These are phyloP conservation scores for Cerastis leucographa DNA, from an alignment of 2,888 invertebrate species.

Conservation along the genomic window DNA sequence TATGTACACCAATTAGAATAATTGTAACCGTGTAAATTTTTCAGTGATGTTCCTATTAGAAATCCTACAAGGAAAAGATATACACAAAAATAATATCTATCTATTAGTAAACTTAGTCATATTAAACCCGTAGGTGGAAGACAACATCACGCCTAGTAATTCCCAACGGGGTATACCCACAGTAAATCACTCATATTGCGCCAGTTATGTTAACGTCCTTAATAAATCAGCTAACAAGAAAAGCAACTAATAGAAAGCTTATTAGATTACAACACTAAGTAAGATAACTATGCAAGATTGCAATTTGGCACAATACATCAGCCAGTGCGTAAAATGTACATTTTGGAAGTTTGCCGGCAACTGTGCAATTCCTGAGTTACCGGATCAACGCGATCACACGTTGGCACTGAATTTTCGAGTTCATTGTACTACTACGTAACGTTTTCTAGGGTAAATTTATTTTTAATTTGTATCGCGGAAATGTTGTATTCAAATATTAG, in stretches of 20 bases:
- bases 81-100: background rate
- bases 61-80: background rate
- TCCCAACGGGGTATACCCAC: background rate
- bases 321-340: conserved; percentile 53
- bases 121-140: background rate
- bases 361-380: conserved; percentile 61
- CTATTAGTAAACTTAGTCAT: background rate
- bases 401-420: conserved; percentile 70
- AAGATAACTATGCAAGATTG: conserved; percentile 50
- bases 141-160: background rate
- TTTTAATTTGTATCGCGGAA: conserved; percentile 41
- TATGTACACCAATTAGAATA: background rate
- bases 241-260: conserved; percentile 13
- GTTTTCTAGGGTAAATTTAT: conserved; percentile 48
- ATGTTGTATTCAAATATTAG: conserved; percentile 23
- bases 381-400: conserved; percentile 71
- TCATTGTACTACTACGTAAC: conserved; percentile 65
- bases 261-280: conserved; percentile 26
- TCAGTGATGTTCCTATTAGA: background rate
- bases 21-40: background rate
- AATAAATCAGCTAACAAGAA: background rate
- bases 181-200: background rate
- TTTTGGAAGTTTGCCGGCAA: conserved; percentile 67
- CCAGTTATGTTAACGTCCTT: background rate
- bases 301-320: conserved; percentile 61